Percentiles rank a stretch among this genome's conserved stretches.
Evolutionary conservation across 92 coral and sea anemone genomes (phyloP).

Genomic region (Anthopleura xanthogrammica): DNA sequence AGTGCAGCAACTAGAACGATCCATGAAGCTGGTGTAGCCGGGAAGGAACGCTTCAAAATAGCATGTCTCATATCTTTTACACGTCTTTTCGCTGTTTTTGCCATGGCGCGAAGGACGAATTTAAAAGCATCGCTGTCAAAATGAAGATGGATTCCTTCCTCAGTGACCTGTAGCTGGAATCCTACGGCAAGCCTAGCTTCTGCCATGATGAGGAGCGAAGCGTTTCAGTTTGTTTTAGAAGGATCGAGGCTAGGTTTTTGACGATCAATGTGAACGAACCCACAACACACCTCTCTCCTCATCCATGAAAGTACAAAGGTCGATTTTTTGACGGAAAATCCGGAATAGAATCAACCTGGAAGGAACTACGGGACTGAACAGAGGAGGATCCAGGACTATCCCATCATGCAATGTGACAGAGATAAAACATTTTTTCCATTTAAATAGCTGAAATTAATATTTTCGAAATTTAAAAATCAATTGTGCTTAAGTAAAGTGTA

Average conservation of each 20-base stretch:
- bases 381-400: too few relatives aligned
- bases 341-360: background rate
- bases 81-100: constrained; percentile 68
- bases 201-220: constrained; percentile 62
- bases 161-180: constrained; percentile 91
- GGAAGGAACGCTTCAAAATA: constrained; percentile 85
- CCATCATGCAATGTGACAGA: too few relatives aligned
- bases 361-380: constrained; percentile 1
- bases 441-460: too few relatives aligned
- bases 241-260: background rate
- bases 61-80: constrained; percentile 70
- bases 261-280: constrained; percentile 10
- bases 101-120: constrained; percentile 75
- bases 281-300: constrained; percentile 22
- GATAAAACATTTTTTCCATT: too few relatives aligned
- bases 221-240: background rate
- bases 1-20: constrained; percentile 87
- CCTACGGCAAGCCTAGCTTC: constrained; percentile 99
- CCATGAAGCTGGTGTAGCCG: constrained; percentile 97
- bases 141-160: constrained; percentile 84
- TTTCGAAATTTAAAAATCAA: too few relatives aligned
- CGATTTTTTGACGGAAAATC: background rate
- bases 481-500: too few relatives aligned
- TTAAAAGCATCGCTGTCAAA: constrained; percentile 82
- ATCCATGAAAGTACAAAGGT: constrained; percentile 28